These are phyloP conservation scores for Pelvicachromis taeniatus DNA, from an alignment of 2,113 vertebrate genomes.

Conservation along the genomic window DNA sequence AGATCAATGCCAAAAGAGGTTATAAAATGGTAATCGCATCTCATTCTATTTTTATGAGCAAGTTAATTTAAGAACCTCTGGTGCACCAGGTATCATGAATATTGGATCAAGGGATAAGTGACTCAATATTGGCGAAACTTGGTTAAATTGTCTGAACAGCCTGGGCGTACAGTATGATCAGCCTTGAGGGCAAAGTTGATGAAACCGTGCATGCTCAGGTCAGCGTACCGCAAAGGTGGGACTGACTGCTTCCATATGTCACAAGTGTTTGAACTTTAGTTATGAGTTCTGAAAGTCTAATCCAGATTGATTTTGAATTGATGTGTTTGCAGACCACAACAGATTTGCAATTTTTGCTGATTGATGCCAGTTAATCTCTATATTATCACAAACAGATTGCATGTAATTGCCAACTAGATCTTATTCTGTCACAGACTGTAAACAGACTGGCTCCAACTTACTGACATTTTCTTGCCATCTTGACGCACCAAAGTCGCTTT, in stretches of 20 bases:
- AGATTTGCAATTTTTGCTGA: neutral
- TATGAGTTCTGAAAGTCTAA: neutral
- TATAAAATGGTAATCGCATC: slow-evolving; percentile 60
- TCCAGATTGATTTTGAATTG: neutral
- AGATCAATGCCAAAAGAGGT: slow-evolving; percentile 54
- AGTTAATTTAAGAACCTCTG: slow-evolving; percentile 50
- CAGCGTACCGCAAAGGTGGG: neutral
- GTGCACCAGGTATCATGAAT: slow-evolving; percentile 4
- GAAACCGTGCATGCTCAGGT: neutral
- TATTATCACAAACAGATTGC: neutral
- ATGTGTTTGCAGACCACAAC: neutral
- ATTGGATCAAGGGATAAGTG: slow-evolving; percentile 1
- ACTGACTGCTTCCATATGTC: neutral
- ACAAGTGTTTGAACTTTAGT: neutral
- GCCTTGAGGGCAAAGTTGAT: neutral
- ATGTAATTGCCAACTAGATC: neutral
- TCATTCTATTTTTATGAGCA: slow-evolving; percentile 50
- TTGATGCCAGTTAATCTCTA: neutral
- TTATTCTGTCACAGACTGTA: accelerated
- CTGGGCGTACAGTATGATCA: neutral
- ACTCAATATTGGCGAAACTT: neutral
- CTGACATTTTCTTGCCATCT: neutral
- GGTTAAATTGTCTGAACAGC: neutral
- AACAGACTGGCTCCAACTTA: neutral
- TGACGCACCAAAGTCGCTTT: neutral